Evolutionary conservation across 2,113 vertebrate species (phyloP), one percentile per base, ranked within the genome.

Genomic region (Crotalus tigris): DNA sequence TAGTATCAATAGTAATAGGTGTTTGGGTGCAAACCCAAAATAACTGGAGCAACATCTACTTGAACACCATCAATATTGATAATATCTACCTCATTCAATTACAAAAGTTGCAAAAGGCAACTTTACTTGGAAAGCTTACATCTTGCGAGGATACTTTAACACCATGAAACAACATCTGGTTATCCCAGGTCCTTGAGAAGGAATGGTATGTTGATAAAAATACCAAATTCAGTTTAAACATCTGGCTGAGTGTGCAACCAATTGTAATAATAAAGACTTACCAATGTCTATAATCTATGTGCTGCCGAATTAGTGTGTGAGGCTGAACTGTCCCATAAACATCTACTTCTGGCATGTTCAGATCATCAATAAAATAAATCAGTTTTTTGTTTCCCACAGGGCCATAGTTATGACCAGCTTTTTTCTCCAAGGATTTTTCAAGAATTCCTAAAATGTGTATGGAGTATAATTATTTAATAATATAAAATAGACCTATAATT

Each of bases 311-410:
- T 46, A 99, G 96, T 4, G 98, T 93, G 53, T 98, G 98, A 89
- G 98, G 97, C 92, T 98, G 97, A 91, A 98, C 96, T 2, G 96
- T 98, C 96, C 98, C 97, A 7, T 97, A 98, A 29, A 44, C 85
- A 92, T 98, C 98, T 64, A 98, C 96, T 94, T 97, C 97, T 6
- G 98, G 97, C 97, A 98, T 97, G 93, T 98, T 99, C 94, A 99
- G 95, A 94, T 98, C 98, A 49, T 98, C 98, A 85, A 98, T 97
- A 92, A 99, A 98, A 96, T 96, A 98, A 61, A 97, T 89, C 89
- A 98, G 92, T 91, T 96, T 98, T 94, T 97, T 98, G 95, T 98
- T 98, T 94, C 98, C 98, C 89, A 95, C 90, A 33, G 98, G 98
- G 39, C 97, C 96, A 92, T 97, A 98, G 90, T 94, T 98, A 93